phyloP scores from a whole-genome alignment of 2,888 invertebrate genomes.

The Bugula neritina region DNA sequence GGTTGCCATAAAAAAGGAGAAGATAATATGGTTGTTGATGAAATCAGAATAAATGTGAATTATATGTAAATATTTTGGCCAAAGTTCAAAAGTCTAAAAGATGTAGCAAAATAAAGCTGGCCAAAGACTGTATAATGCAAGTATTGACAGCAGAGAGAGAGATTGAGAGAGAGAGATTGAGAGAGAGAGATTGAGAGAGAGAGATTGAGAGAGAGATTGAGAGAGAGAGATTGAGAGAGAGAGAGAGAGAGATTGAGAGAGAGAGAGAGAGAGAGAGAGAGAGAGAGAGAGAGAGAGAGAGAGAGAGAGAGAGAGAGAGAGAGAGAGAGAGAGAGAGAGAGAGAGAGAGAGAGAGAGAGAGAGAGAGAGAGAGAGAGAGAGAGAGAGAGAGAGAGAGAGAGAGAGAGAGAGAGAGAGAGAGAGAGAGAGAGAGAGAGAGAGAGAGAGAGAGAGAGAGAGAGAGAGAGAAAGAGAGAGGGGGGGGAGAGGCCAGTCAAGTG shows the following conservation, averaged over 20 bases:
- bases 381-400: neutral
- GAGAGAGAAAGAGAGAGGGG: neutral
- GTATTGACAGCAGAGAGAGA: too few species aligned
- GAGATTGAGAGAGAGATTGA: neutral
- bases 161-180: neutral
- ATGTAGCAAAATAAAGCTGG: too few species aligned
- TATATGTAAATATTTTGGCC: too few species aligned
- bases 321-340: neutral
- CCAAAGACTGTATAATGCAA: too few species aligned
- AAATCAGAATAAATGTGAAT: too few species aligned
- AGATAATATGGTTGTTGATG: too few species aligned
- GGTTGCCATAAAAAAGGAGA: too few species aligned
- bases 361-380: neutral
- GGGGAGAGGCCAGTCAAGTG: too few species aligned
- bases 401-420: neutral
- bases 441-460: constrained; percentile 2
- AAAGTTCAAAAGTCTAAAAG: too few species aligned
- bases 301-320: neutral
- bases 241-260: neutral
- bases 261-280: neutral
- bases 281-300: neutral
- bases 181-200: neutral
- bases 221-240: neutral
- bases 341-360: neutral
- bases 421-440: neutral